Conservation (phyloP, 1,140 invertebrate genomes). For the Temnothorax nylanderi region DNA sequence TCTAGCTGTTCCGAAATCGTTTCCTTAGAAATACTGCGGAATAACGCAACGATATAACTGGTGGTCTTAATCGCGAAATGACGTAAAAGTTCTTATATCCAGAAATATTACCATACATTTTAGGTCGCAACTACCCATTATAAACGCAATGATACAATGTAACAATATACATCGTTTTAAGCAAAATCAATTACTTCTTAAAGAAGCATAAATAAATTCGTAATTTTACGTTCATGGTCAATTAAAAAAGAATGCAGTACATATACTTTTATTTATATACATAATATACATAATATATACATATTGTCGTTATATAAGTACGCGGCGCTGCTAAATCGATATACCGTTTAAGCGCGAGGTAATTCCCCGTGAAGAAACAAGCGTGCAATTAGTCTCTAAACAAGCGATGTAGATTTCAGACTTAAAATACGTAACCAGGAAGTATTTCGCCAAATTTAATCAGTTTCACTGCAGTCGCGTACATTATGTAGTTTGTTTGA, state of each 20-base stretch:
- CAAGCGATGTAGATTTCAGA: slow-evolving; percentile 29
- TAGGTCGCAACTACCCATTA: background rate
- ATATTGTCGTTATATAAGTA: slow-evolving; percentile 39
- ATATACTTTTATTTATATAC: background rate
- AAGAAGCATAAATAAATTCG: background rate
- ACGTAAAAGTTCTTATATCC: background rate
- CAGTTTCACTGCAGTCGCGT: slow-evolving; percentile 3
- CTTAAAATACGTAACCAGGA: slow-evolving; percentile 41
- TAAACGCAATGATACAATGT: background rate
- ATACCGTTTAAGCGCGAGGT: slow-evolving; percentile 45
- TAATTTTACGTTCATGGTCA: background rate
- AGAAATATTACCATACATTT: background rate
- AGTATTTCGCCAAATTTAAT: slow-evolving; percentile 33
- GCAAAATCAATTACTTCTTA: background rate
- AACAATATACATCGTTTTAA: background rate
- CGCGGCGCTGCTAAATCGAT: slow-evolving; percentile 35
- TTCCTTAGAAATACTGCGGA: background rate
- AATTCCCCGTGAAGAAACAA: slow-evolving; percentile 53
- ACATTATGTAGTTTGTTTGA: background rate
- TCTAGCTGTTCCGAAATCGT: slow-evolving; percentile 1
- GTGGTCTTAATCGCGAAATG: background rate
- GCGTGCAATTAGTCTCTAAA: slow-evolving; percentile 47
- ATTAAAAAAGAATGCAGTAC: slow-evolving; percentile 17
- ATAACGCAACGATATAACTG: background rate
- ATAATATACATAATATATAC: background rate